These are phyloP conservation scores for Trichonephila clavipes DNA, from an alignment of 1,140 invertebrate genomes.

Conservation along the genomic window DNA sequence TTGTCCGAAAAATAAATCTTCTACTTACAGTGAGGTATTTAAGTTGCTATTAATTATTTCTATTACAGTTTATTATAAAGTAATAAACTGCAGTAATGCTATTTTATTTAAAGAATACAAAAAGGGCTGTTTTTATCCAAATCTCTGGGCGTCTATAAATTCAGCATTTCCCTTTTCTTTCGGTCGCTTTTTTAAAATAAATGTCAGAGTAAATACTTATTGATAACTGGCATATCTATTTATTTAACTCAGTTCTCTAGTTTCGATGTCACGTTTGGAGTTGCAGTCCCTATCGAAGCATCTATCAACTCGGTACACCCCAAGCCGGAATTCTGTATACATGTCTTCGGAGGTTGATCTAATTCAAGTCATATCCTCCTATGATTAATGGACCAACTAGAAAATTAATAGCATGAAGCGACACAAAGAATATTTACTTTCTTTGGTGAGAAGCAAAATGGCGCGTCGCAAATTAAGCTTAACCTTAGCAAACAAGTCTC, in stretches of 20 bases:
- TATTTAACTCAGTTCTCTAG: not conserved
- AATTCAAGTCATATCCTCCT: not conserved
- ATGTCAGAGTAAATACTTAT: too few species aligned
- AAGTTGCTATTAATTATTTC: too few species aligned
- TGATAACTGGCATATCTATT: not conserved
- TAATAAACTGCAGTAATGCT: too few species aligned
- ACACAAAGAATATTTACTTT: slow-evolving; percentile 3
- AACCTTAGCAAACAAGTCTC: slow-evolving; percentile 29
- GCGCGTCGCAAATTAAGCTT: slow-evolving; percentile 5
- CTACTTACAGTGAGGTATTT: too few species aligned
- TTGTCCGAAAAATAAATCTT: too few species aligned
- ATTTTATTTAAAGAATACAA: too few species aligned
- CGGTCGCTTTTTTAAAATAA: too few species aligned
- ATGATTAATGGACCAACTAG: slow-evolving; percentile 17
- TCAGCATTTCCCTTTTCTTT: too few species aligned
- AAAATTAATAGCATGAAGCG: not conserved
- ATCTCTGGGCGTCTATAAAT: too few species aligned
- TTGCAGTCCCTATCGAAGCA: not conserved
- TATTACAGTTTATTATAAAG: too few species aligned
- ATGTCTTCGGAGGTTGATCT: not conserved
- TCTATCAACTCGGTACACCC: not conserved
- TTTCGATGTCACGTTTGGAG: not conserved
- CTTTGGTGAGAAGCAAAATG: slow-evolving; percentile 1
- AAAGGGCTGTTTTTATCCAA: too few species aligned
- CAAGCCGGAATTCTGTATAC: not conserved